Conservation (phyloP, 1,140 invertebrate species). For the Druon quercuslanigerum region DNA sequence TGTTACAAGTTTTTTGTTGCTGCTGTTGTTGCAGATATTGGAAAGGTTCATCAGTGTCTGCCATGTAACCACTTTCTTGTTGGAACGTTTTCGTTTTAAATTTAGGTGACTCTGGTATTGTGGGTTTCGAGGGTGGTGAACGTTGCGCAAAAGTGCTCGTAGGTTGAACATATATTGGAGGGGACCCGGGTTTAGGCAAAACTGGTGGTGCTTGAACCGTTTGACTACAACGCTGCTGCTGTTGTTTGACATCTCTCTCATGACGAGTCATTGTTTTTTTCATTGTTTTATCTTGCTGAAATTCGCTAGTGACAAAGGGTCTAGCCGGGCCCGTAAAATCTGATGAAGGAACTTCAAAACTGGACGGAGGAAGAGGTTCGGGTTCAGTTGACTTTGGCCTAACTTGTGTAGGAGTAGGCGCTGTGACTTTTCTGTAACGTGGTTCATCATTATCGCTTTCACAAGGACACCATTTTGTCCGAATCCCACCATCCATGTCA, state of each 20-base stretch:
- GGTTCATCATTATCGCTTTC: conserved; percentile 82
- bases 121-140: conserved; percentile 45
- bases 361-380: conserved; percentile 78
- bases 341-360: conserved; percentile 76
- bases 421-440: conserved; percentile 75
- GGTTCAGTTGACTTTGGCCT: conserved; percentile 77
- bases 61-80: conserved; percentile 82
- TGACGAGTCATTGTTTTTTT: conserved; percentile 63
- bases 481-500: conserved; percentile 77
- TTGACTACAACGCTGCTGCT: conserved; percentile 61
- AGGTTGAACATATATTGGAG: conserved; percentile 75
- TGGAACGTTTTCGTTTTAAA: conserved; percentile 74
- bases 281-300: conserved; percentile 53
- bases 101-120: conserved; percentile 78
- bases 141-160: conserved; percentile 46
- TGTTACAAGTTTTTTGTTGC: conserved; percentile 48
- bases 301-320: conserved; percentile 65
- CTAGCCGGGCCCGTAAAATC: conserved; percentile 74
- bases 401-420: conserved; percentile 69
- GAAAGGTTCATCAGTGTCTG: conserved; percentile 82
- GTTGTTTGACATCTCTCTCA: conserved; percentile 63
- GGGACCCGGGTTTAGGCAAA: conserved; percentile 75
- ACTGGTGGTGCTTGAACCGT: conserved; percentile 57
- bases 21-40: conserved; percentile 42
- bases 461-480: conserved; percentile 79